Percentiles rank a stretch among this genome's conserved stretches.
Conservation (phyloP, 1,140 invertebrate species). For the Saxidomus purpurata region DNA sequence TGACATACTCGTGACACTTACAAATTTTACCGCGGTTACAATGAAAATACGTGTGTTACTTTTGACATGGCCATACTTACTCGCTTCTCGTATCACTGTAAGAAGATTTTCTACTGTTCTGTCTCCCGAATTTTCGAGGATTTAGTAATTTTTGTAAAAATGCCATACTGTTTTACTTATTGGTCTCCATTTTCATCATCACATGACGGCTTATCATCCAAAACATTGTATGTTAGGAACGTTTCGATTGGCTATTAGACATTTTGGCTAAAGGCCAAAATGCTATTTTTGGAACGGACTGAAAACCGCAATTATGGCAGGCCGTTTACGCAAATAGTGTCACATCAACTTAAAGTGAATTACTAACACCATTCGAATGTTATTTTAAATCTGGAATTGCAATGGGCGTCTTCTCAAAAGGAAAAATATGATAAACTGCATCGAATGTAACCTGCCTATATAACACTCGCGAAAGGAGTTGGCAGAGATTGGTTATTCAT, state of each 20-base stretch:
- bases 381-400: too few relatives aligned
- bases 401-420: too few relatives aligned
- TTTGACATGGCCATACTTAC: constrained; percentile 28
- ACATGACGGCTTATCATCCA: constrained; percentile 15
- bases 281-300: constrained; percentile 16
- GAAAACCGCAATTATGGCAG: too few relatives aligned
- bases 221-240: neutral
- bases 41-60: too few relatives aligned
- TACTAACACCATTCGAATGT: too few relatives aligned
- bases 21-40: constrained; percentile 11
- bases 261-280: constrained; percentile 1
- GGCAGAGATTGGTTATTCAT: too few relatives aligned
- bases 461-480: too few relatives aligned
- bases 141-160: constrained; percentile 68
- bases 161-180: constrained; percentile 67
- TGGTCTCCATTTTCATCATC: constrained; percentile 47
- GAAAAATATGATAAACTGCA: too few relatives aligned
- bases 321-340: too few relatives aligned
- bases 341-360: too few relatives aligned
- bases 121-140: constrained; percentile 57
- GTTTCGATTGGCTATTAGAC: constrained; percentile 2
- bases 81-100: constrained; percentile 38
- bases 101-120: constrained; percentile 52
- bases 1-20: constrained; percentile 41
- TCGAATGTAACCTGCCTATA: too few relatives aligned